Base-by-base conservation (phyloP, 2,888 invertebrate genomes). In the Acrobasis repandana region DNA sequence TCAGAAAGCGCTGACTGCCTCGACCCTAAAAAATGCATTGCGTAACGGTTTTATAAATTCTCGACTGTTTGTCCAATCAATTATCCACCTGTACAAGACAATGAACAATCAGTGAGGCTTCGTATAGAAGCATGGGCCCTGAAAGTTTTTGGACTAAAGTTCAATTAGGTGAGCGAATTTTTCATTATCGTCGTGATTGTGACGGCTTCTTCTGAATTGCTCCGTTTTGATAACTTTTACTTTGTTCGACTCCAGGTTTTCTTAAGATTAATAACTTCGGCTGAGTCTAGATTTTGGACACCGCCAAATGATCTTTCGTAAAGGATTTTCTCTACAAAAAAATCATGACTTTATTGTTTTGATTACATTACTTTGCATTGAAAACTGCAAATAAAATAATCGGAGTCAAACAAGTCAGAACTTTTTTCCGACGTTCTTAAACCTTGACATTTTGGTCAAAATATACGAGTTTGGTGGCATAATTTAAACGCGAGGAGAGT, bases 11-110 rank as follows among this genome's bases (percentile, higher is more conserved):
- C 88, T 88, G 88, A 88, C 89, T 87, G 82, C 88, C 86, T 82
- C 82, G 85, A 82, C 88, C 90, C 90, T 91, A 89, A 91, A 91
- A 91, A 92, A 91, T 92, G 91, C 91, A 92, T 90, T 92, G 91
- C 90, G 90, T 91, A 92, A 92, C 90, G 85, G 86, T 87, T 88
- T 86, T 84, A 80, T 83, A 82, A 84, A 88, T 88, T 86, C 82
- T 75, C 72, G 72, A 72, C 83, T 86, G 88, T 88, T 88, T 87
- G 85, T 82, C 80, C 85, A 83, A 90, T 90, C 89, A 90, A 90
- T 90, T 88, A 88, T 88, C 84, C 82, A 88, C 89, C 89, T 88
- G 87, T 56, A 61, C 50, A 67, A 74, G 75, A 78, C 79, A 72
- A 74, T 76, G 69, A 50, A 58, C 61, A 68, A 72, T 73, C 67